Evolutionary conservation across 2,797 vertebrate species (phyloP).

Genomic region (Glyptemys insculpta): DNA sequence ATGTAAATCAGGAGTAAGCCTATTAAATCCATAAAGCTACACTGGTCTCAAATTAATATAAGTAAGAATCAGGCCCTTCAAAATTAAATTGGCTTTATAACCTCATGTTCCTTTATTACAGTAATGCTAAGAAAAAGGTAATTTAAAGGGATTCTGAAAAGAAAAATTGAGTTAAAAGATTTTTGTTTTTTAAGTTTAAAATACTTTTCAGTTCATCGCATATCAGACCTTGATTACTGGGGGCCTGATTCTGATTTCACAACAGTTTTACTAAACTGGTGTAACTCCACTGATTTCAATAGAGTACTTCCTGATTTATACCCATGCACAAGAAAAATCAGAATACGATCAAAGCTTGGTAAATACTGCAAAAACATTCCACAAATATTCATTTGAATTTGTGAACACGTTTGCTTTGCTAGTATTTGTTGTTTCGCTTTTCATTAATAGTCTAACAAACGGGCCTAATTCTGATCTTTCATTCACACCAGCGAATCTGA

Average conservation of each 20-base stretch:
- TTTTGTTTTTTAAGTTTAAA: not conserved
- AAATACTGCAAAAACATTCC: not conserved
- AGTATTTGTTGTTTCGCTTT: constrained; percentile 28
- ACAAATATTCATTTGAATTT: not conserved
- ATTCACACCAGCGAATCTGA: not conserved
- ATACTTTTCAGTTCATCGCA: not conserved
- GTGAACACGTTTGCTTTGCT: not conserved
- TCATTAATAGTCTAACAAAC: constrained; percentile 27
- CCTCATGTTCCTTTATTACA: not conserved
- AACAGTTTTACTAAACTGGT: not conserved
- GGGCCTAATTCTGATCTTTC: not conserved
- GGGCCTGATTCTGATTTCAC: not conserved
- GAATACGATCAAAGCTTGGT: not conserved
- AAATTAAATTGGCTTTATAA: constrained; percentile 1
- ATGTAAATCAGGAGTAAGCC: not conserved
- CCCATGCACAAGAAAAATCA: not conserved
- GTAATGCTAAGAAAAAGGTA: not conserved
- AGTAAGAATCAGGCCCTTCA: constrained; percentile 2
- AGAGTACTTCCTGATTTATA: not conserved
- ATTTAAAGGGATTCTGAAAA: not conserved
- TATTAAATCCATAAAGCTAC: not conserved
- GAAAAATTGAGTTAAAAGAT: not conserved
- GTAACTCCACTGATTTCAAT: not conserved
- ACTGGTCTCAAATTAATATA: not conserved
- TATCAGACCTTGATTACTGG: not conserved